These are phyloP conservation scores for Teleogryllus oceanicus DNA, from an alignment of 2,888 invertebrate species.

Conservation along the genomic window DNA sequence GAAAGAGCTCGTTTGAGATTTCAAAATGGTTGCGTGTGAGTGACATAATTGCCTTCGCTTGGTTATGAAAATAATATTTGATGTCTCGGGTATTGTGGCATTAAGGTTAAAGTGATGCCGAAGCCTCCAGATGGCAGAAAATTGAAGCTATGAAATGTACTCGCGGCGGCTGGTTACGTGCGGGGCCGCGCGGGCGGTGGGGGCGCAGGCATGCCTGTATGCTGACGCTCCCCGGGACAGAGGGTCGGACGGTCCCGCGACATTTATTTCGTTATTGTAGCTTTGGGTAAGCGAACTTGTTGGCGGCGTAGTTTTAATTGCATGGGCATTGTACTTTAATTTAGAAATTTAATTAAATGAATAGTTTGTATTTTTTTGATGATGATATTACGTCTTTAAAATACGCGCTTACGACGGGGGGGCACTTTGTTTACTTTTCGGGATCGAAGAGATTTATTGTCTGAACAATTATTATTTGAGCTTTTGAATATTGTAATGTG, in stretches of 20 bases:
- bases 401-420: too few relatives aligned
- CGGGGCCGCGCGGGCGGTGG: slow-evolving; percentile 25
- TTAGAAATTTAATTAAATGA: too few relatives aligned
- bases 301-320: neutral
- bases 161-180: slow-evolving; percentile 27
- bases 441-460: too few relatives aligned
- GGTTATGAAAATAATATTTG: slow-evolving; percentile 27
- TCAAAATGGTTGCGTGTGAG: slow-evolving; percentile 28
- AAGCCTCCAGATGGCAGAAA: slow-evolving; percentile 4
- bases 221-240: slow-evolving; percentile 33
- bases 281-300: neutral
- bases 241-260: slow-evolving; percentile 30
- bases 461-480: too few relatives aligned
- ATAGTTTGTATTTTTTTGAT: too few relatives aligned
- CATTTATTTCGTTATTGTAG: slow-evolving; percentile 28
- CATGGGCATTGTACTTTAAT: neutral
- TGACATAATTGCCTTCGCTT: slow-evolving; percentile 26
- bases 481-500: too few relatives aligned
- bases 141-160: slow-evolving; percentile 29
- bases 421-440: too few relatives aligned
- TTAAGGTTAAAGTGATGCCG: neutral
- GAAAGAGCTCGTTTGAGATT: slow-evolving; percentile 26
- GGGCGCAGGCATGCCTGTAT: slow-evolving; percentile 33
- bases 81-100: neutral
- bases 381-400: too few relatives aligned